Evolutionary conservation across 2,888 invertebrate species (phyloP), one percentile per base, ranked within the genome.

Genomic region (Callyntrura sp.): DNA sequence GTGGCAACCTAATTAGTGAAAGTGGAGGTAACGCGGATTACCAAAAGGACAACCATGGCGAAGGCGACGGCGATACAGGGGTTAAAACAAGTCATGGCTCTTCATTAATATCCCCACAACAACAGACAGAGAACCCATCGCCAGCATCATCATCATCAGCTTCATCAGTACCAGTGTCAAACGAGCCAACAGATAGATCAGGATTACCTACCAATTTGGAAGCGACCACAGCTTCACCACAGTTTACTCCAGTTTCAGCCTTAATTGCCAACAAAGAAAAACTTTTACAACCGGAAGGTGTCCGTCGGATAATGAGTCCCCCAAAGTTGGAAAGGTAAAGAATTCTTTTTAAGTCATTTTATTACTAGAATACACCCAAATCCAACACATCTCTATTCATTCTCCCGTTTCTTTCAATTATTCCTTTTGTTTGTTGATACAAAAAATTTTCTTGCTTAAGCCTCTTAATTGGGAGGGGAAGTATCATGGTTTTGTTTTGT

Each of bases 261-360:
- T 73, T 83, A 68, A 88, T 88, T 78, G 88, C 88, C 28, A 88
- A 48, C 68, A 88, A 83, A 25, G 84, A 88, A 45, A 76, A 65
- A 14, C 84, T 84, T 3, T 60, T 84, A 1, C 88, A 88, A 78
- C 28, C 51, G 84, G 88, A 88, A 20, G 84, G 78, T 35, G 60
- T 92, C 35, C 90, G 92, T n/a, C 83, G 92, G 25, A 90, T 91
- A 23, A 91, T 92, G 60, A 91, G 90, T 89, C 92, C 92, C 51
- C 92, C 92, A 9, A 92, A 92, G 82, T 81, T 92, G 79, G 92
- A 92, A 88, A 92, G 92, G 92, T 92, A 81, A 81, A 20, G 45
- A 60, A 14, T 60, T 20, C 62, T 62, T 62, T 81, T 81, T 4
- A 57, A 35, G 35, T n/a, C 12, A 60, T 11, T 60, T 23, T 23